These are phyloP conservation scores for Heliconius sara DNA, from an alignment of 2,888 invertebrate species.

Conservation along the genomic window DNA sequence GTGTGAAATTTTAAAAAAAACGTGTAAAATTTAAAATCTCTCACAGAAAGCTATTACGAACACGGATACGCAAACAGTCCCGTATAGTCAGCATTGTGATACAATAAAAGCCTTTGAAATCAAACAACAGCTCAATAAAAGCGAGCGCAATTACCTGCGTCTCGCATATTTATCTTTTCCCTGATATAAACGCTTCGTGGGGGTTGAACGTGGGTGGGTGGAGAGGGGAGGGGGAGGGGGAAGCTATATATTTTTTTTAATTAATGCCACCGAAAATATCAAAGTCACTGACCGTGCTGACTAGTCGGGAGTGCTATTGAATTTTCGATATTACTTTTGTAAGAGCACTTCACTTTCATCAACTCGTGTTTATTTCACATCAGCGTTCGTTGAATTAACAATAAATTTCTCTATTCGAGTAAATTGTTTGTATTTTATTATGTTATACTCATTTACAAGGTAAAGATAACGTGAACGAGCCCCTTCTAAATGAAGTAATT, in stretches of 20 bases:
- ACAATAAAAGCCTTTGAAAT: slow-evolving; percentile 76
- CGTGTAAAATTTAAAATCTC: slow-evolving; percentile 8
- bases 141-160: slow-evolving; percentile 77
- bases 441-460: slow-evolving; percentile 36
- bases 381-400: background rate
- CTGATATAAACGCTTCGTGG: slow-evolving; percentile 77
- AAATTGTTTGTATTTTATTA: slow-evolving; percentile 41
- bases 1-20: background rate
- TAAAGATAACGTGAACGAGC: slow-evolving; percentile 39
- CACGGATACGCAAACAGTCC: slow-evolving; percentile 41
- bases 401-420: background rate
- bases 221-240: slow-evolving; percentile 58
- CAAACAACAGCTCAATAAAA: slow-evolving; percentile 81
- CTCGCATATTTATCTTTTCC: slow-evolving; percentile 81
- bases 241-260: slow-evolving; percentile 84
- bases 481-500: slow-evolving; percentile 59
- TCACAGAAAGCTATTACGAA: slow-evolving; percentile 17
- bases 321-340: slow-evolving; percentile 69
- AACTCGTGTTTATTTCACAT: slow-evolving; percentile 17
- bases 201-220: slow-evolving; percentile 63
- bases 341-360: slow-evolving; percentile 63
- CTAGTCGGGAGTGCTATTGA: slow-evolving; percentile 76
- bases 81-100: slow-evolving; percentile 54
- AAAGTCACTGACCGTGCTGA: slow-evolving; percentile 77
- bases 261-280: slow-evolving; percentile 83